Evolutionary conservation across 2,888 invertebrate species (phyloP).

Genomic region (Harpalus rubripes): DNA sequence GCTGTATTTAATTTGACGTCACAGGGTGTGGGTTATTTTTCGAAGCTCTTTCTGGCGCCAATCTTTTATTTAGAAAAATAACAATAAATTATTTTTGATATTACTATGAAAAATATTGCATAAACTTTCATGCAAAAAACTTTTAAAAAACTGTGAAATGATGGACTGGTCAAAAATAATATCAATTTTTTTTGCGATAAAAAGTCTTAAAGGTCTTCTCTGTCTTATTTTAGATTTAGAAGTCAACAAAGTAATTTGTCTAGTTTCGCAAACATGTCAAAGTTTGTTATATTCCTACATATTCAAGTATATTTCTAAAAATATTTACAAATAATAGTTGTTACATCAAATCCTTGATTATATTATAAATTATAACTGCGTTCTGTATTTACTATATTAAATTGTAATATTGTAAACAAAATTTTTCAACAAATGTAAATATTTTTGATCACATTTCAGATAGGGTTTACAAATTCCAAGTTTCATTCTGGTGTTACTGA

Average conservation of each 20-base stretch:
- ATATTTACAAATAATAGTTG: conserved; percentile 23
- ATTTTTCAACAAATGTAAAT: conserved; percentile 26
- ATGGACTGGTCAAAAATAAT: background rate
- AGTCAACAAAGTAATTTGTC: conserved; percentile 34
- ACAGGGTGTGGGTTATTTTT: no score
- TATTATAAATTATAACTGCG: conserved; percentile 19
- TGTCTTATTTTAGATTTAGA: conserved; percentile 36
- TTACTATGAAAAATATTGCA: no score
- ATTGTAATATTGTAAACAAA: conserved; percentile 12
- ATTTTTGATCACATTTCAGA: conserved; percentile 16
- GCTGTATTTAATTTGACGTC: no score
- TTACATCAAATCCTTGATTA: conserved; percentile 30
- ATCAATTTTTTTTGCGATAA: conserved; percentile 16
- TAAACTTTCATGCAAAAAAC: no score
- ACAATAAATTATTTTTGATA: no score
- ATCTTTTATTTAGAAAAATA: no score
- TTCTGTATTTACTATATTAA: conserved; percentile 28
- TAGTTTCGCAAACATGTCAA: conserved; percentile 36
- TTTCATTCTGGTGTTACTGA: background rate
- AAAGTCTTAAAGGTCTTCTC: conserved; percentile 15
- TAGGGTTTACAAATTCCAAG: background rate
- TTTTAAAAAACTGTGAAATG: no score
- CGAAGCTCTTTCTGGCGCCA: no score
- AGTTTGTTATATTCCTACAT: conserved; percentile 17
- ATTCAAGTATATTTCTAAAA: conserved; percentile 18